Conservation (phyloP, 2,888 invertebrate species). For the Plusia festucae region DNA sequence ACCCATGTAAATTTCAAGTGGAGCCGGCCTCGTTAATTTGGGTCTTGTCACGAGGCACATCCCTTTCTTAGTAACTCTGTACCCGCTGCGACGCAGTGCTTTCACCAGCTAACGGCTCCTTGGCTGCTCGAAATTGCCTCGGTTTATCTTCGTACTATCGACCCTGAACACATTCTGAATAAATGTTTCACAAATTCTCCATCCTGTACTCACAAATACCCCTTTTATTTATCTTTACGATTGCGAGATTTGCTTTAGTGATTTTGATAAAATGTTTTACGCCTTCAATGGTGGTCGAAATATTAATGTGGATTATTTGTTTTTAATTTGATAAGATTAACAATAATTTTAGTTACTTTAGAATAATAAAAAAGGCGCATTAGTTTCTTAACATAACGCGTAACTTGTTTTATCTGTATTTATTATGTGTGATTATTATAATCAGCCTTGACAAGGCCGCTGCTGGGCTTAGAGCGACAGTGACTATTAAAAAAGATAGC, state of each 20-base stretch:
- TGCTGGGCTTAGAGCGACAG: not conserved
- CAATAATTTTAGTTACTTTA: too few species aligned
- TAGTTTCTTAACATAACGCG: not conserved
- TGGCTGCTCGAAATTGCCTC: slow-evolving; percentile 71
- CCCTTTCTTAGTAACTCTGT: slow-evolving; percentile 84
- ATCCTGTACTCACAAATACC: slow-evolving; percentile 46
- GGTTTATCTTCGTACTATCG: slow-evolving; percentile 75
- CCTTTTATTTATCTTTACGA: slow-evolving; percentile 56
- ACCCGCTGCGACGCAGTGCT: slow-evolving; percentile 63
- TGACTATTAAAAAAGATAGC: not conserved
- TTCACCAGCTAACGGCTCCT: slow-evolving; percentile 70
- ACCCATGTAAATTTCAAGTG: slow-evolving; percentile 85
- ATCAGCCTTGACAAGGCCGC: not conserved
- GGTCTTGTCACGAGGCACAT: slow-evolving; percentile 83
- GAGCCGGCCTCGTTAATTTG: slow-evolving; percentile 83
- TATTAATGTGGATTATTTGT: slow-evolving; percentile 18
- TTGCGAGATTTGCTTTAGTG: slow-evolving; percentile 42
- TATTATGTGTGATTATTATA: not conserved
- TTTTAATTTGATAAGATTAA: slow-evolving; percentile 31
- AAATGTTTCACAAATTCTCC: slow-evolving; percentile 61
- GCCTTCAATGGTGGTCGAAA: slow-evolving; percentile 40
- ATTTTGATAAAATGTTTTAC: slow-evolving; percentile 46
- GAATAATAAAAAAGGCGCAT: too few species aligned
- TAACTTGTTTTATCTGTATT: not conserved
- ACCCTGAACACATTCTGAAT: slow-evolving; percentile 65